Conservation (phyloP, 2,888 invertebrate genomes). For the Drosophila infuscata region DNA sequence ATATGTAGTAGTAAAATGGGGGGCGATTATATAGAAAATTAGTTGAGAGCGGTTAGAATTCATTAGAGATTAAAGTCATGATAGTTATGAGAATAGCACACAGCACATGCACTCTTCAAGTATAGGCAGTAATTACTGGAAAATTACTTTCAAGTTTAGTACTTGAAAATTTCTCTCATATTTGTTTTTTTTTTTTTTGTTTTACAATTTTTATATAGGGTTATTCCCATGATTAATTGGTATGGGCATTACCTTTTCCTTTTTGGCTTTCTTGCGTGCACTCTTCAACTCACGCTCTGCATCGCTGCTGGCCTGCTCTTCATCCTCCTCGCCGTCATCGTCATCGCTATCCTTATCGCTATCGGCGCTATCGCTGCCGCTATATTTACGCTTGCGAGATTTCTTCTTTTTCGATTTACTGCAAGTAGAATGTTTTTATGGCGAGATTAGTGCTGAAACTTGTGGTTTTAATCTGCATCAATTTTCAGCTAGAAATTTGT, state of each 20-base stretch:
- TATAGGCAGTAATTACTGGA: conserved; percentile 5
- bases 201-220: background rate
- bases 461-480: background rate
- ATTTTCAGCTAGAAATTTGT: conserved; percentile 20
- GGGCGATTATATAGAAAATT: conserved; percentile 39
- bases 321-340: background rate
- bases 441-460: conserved; percentile 20
- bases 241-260: conserved; percentile 82
- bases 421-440: conserved; percentile 68
- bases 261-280: conserved; percentile 83
- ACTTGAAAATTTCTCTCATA: conserved; percentile 2
- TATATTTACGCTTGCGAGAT: conserved; percentile 86
- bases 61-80: conserved; percentile 39
- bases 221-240: background rate
- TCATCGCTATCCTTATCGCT: conserved; percentile 84
- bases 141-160: conserved; percentile 1
- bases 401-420: conserved; percentile 87
- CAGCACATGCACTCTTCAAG: conserved; percentile 37
- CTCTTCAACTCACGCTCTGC: conserved; percentile 84
- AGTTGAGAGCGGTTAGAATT: conserved; percentile 44
- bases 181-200: background rate
- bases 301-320: conserved; percentile 73
- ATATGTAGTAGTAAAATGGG: conserved; percentile 1
- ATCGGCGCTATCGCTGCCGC: conserved; percentile 85
- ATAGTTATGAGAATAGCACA: conserved; percentile 22